A percentile compares a stretch with the other conserved stretches of the same genome.
phyloP scores from a whole-genome alignment of 2,888 invertebrate genomes.

The Sesamia inferens region DNA sequence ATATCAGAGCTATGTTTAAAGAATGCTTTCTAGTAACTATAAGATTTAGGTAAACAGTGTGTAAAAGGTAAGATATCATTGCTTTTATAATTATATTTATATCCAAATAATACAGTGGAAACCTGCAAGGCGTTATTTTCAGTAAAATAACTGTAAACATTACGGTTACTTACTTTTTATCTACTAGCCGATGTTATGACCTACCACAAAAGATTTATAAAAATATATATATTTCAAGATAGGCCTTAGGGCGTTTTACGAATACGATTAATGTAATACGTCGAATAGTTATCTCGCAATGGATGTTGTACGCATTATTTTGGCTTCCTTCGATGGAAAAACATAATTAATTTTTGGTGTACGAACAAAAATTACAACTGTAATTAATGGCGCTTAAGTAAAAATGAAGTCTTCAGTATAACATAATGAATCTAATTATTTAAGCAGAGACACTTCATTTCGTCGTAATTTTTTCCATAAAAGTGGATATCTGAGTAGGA shows the following conservation, averaged over 20 bases:
- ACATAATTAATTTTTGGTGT: not conserved
- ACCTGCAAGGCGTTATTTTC: too few relatives aligned
- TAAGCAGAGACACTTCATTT: not conserved
- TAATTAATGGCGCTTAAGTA: not conserved
- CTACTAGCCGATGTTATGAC: too few relatives aligned
- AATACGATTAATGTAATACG: not conserved
- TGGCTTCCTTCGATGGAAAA: not conserved
- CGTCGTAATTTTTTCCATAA: not conserved
- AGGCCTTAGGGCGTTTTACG: not conserved
- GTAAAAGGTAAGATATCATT: too few relatives aligned
- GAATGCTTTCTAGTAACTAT: too few relatives aligned
- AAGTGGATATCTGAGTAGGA: not conserved
- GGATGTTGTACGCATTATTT: not conserved
- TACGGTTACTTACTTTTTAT: too few relatives aligned
- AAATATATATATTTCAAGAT: too few relatives aligned
- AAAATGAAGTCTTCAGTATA: not conserved
- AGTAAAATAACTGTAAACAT: too few relatives aligned
- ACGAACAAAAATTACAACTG: not conserved
- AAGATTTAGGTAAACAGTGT: too few relatives aligned
- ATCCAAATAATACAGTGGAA: too few relatives aligned
- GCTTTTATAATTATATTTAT: too few relatives aligned
- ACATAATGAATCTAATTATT: not conserved
- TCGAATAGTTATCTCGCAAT: not conserved
- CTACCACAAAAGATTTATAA: too few relatives aligned
- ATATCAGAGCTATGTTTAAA: too few relatives aligned